phyloP scores from a whole-genome alignment of 2,888 invertebrate species.

The Oasisia sp. region DNA sequence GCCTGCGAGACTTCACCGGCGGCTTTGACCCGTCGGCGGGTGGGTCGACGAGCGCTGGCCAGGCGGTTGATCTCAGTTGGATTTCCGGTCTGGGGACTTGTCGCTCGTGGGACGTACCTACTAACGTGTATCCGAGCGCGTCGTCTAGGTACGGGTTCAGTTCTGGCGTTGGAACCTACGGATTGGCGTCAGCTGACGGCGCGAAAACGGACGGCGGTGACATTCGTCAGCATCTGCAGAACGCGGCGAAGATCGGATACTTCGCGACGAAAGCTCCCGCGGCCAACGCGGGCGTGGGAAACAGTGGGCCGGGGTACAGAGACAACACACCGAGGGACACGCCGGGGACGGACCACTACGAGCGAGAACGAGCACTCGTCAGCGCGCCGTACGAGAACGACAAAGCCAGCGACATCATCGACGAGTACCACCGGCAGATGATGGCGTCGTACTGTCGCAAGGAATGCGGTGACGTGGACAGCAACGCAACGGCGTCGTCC shows the following conservation, averaged over 20 bases:
- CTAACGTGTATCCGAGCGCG: not conserved
- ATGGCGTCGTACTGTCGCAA: conserved; percentile 11
- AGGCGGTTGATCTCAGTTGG: not conserved
- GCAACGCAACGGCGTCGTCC: not conserved
- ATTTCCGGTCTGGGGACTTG: not conserved
- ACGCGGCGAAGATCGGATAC: not conserved
- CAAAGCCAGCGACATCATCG: conserved; percentile 4
- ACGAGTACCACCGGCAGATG: conserved; percentile 2
- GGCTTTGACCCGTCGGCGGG: not conserved
- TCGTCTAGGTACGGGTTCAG: not conserved
- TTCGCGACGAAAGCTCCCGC: not conserved
- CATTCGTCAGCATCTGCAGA: not conserved
- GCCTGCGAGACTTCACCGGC: not conserved
- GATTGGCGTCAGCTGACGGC: not conserved
- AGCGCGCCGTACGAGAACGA: not conserved
- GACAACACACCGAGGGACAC: not conserved
- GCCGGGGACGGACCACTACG: not conserved
- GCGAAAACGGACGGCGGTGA: not conserved
- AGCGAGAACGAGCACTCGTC: not conserved
- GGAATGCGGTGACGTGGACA: not conserved
- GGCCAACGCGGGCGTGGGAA: not conserved
- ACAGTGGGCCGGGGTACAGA: not conserved
- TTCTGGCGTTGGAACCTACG: not conserved
- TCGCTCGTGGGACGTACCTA: not conserved
- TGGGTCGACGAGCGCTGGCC: not conserved